Percentiles rank a stretch among this genome's conserved stretches.
These are phyloP conservation scores for Lepisosteus osseus DNA, from an alignment of 2,113 vertebrate species.

Conservation along the genomic window DNA sequence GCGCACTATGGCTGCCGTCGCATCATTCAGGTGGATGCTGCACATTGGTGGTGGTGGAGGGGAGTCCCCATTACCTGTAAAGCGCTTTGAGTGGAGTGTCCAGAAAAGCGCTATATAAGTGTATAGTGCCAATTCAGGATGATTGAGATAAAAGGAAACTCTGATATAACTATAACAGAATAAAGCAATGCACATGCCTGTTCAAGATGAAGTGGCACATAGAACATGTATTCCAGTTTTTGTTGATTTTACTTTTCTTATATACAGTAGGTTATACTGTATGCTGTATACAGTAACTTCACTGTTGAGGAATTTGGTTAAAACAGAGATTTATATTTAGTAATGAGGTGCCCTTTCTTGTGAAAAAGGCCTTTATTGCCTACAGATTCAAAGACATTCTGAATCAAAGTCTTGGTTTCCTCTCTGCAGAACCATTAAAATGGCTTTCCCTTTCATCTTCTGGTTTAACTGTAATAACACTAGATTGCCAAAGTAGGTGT, in stretches of 20 bases:
- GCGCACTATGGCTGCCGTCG: no score
- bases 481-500: neutral
- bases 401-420: neutral
- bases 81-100: no score
- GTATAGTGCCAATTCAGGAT: no score
- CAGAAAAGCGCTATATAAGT: no score
- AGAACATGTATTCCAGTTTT: neutral
- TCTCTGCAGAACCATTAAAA: neutral
- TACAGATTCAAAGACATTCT: neutral
- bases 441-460: neutral
- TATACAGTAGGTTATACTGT: neutral
- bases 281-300: neutral
- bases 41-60: no score
- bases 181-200: neutral
- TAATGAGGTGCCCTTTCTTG: no score
- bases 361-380: neutral
- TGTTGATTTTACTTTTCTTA: neutral
- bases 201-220: neutral
- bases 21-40: no score
- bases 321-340: neutral
- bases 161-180: no score
- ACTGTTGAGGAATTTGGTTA: no score
- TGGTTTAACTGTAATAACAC: slow-evolving; percentile 4
- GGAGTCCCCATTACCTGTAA: no score
- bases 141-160: no score